A percentile compares a stretch with the other conserved stretches of the same genome.
phyloP scores from a whole-genome alignment of 2,797 vertebrate genomes.

The Nannoperca australis region DNA sequence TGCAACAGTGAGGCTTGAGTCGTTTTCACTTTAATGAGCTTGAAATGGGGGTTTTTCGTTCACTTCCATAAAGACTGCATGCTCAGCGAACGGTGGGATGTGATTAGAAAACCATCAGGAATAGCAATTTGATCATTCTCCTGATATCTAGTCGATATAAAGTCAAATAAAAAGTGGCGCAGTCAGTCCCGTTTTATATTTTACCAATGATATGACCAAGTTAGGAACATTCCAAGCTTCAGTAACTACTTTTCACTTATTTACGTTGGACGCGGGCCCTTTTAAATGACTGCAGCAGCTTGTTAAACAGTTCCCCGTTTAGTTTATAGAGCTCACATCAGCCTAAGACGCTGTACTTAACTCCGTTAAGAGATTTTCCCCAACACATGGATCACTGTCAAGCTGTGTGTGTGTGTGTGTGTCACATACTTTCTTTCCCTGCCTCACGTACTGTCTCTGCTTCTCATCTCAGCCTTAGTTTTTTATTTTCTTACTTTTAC shows the following conservation, averaged over 20 bases:
- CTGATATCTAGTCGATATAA: conserved; percentile 15
- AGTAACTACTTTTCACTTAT: conserved; percentile 49
- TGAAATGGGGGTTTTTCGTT: conserved; percentile 49
- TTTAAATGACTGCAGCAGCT: conserved; percentile 57
- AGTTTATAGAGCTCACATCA: conserved; percentile 67
- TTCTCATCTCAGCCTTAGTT: neutral
- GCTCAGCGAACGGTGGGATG: conserved; percentile 27
- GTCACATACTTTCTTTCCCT: conserved; percentile 20
- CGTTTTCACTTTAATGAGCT: conserved; percentile 53
- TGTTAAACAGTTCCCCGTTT: conserved; percentile 55
- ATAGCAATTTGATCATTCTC: conserved; percentile 19
- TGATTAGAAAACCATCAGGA: conserved; percentile 35
- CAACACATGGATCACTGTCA: conserved; percentile 59
- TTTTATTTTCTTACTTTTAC: neutral
- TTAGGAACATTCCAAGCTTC: conserved; percentile 51
- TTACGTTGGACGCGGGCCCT: conserved; percentile 53
- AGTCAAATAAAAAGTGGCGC: conserved; percentile 8
- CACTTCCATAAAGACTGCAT: conserved; percentile 8
- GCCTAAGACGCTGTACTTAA: conserved; percentile 44
- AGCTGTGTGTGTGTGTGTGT: conserved; percentile 10
- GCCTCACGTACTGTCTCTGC: conserved; percentile 3
- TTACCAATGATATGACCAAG: conserved; percentile 51
- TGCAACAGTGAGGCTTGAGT: conserved; percentile 17
- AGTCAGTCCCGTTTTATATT: conserved; percentile 5
- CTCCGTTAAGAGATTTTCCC: conserved; percentile 61